Evolutionary conservation across 2,888 invertebrate genomes (phyloP).

Genomic region (Tiliacea aurago): DNA sequence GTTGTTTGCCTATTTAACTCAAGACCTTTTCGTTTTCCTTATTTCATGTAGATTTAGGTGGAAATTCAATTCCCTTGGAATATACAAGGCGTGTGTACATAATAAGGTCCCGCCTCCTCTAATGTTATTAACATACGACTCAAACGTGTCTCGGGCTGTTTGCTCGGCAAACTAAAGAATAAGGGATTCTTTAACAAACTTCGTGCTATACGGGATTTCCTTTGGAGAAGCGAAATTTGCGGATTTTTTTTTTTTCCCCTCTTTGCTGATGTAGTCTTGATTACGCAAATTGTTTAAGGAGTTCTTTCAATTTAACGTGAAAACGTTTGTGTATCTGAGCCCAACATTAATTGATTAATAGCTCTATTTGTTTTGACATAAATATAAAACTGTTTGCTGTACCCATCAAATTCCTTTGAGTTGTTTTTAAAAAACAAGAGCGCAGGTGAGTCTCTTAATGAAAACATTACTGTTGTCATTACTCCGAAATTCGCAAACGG

Average conservation of each 20-base stretch:
- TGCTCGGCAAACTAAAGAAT: conserved; percentile 63
- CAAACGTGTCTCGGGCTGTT: conserved; percentile 69
- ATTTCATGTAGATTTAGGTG: conserved; percentile 67
- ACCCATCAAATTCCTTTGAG: conserved; percentile 29
- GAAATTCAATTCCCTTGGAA: conserved; percentile 65
- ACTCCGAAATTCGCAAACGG: conserved; percentile 37
- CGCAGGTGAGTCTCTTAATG: conserved; percentile 56
- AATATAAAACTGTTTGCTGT: not conserved
- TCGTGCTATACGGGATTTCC: conserved; percentile 18
- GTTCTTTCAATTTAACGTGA: conserved; percentile 6
- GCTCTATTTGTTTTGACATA: conserved; percentile 6
- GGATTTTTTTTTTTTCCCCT: not conserved
- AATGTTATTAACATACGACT: conserved; percentile 69
- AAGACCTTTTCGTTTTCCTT: conserved; percentile 56
- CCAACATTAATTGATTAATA: conserved; percentile 30
- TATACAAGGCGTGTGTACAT: conserved; percentile 67
- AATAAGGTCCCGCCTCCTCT: conserved; percentile 54
- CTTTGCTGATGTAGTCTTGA: not conserved
- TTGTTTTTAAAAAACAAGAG: conserved; percentile 39
- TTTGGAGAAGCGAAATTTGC: conserved; percentile 15
- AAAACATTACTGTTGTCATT: conserved; percentile 51
- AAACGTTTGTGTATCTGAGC: not conserved
- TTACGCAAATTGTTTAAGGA: conserved; percentile 18
- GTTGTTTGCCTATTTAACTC: conserved; percentile 64
- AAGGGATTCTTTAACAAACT: conserved; percentile 48